A percentile compares a stretch with the other conserved stretches of the same genome.
Evolutionary conservation across 2,888 invertebrate genomes (phyloP).

Genomic region (Drosophila yooni): DNA sequence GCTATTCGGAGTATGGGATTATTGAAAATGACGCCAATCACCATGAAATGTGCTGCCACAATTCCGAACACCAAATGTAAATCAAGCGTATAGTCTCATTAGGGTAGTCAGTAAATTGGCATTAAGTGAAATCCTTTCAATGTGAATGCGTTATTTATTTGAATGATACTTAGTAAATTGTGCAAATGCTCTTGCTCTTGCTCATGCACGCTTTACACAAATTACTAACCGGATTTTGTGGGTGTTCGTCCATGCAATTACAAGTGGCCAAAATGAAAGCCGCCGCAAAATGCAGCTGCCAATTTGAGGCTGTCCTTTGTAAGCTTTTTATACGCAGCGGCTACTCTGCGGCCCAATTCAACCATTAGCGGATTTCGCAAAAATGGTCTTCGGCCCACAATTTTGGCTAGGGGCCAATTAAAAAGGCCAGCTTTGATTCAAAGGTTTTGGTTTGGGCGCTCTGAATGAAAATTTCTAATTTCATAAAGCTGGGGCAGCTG

Average conservation of each 20-base stretch:
- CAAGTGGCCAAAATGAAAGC: conserved; percentile 42
- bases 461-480: conserved; percentile 62
- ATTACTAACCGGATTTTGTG: background rate
- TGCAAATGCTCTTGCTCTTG: background rate
- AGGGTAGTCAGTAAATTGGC: background rate
- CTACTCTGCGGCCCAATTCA: conserved; percentile 41
- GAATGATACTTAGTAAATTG: background rate
- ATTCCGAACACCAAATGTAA: background rate
- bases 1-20: too few relatives aligned
- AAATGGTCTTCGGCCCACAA: conserved; percentile 23
- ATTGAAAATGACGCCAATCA: background rate
- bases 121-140: background rate
- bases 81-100: background rate
- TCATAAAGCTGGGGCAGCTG: conserved; percentile 66
- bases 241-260: conserved; percentile 45
- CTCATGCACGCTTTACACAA: background rate
- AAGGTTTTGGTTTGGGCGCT: conserved; percentile 28
- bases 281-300: conserved; percentile 62
- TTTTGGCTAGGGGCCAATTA: conserved; percentile 51
- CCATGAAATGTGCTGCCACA: background rate
- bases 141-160: background rate
- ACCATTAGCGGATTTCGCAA: conserved; percentile 56
- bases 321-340: conserved; percentile 44
- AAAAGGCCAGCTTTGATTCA: conserved; percentile 51
- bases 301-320: conserved; percentile 47